phyloP scores from a whole-genome alignment of 2,797 vertebrate species.

The Thripadectes ignobilis region DNA sequence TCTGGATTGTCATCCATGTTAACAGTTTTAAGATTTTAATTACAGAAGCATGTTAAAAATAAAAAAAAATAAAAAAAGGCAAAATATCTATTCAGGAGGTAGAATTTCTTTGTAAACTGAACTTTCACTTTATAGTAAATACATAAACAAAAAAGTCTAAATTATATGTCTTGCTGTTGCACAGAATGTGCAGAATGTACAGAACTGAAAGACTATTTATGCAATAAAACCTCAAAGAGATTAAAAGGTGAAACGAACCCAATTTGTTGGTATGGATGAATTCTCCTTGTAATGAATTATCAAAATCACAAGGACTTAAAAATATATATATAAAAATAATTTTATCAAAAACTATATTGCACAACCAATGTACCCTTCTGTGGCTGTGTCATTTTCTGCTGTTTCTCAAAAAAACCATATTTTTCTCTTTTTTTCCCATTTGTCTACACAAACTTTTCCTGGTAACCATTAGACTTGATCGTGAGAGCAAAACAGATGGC shows the following conservation, averaged over 20 bases:
- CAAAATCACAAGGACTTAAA: neutral
- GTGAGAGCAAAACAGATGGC: neutral
- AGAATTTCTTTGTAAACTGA: neutral
- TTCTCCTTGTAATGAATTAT: neutral
- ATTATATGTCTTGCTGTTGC: neutral
- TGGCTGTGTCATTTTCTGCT: neutral
- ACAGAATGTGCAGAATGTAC: neutral
- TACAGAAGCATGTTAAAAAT: neutral
- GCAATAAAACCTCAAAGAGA: neutral
- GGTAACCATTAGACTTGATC: neutral
- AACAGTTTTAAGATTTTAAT: neutral
- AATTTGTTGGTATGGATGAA: neutral
- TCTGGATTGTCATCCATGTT: neutral
- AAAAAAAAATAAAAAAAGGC: neutral
- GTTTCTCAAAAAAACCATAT: accelerated
- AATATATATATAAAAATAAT: neutral
- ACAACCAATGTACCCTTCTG: neutral
- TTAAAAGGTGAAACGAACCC: neutral
- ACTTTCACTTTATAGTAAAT: neutral
- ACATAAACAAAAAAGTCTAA: neutral
- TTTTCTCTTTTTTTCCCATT: neutral
- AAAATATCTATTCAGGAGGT: neutral
- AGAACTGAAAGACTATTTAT: neutral
- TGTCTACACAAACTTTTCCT: neutral
- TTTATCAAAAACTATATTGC: neutral